Percentiles rank a stretch among this genome's conserved stretches.
Evolutionary conservation across 2,113 vertebrate genomes (phyloP).

Genomic region (Athene noctua): DNA sequence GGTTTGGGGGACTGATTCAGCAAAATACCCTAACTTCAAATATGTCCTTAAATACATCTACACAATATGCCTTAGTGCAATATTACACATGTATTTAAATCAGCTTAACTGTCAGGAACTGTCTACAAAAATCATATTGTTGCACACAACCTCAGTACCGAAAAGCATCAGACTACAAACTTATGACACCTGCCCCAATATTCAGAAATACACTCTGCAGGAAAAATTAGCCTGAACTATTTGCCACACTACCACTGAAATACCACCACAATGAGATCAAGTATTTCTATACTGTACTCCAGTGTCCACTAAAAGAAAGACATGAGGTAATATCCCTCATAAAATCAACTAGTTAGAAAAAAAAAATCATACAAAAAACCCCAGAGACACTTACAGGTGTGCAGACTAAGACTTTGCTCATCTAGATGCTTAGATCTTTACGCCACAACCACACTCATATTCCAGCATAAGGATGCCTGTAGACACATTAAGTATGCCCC

Average conservation of each 20-base stretch:
- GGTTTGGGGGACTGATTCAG: background rate
- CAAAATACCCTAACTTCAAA: background rate
- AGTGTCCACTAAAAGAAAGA: background rate
- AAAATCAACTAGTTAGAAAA: background rate
- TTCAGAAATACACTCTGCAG: background rate
- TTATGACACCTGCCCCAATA: background rate
- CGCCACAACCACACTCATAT: background rate
- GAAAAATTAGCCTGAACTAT: background rate
- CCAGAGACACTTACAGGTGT: background rate
- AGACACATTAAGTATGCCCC: background rate
- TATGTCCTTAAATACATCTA: background rate
- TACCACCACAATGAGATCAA: background rate
- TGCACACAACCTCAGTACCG: background rate
- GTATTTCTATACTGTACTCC: background rate
- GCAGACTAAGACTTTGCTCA: background rate
- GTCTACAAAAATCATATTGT: background rate
- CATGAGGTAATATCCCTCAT: accelerated
- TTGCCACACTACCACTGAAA: background rate
- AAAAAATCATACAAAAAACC: background rate
- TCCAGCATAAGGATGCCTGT: background rate
- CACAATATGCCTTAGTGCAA: background rate
- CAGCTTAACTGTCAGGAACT: background rate
- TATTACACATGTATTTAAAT: background rate
- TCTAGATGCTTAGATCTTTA: background rate
- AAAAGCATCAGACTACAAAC: background rate